Conservation (phyloP, 92 coral and sea anemone species). For the Actinostola sp. region DNA sequence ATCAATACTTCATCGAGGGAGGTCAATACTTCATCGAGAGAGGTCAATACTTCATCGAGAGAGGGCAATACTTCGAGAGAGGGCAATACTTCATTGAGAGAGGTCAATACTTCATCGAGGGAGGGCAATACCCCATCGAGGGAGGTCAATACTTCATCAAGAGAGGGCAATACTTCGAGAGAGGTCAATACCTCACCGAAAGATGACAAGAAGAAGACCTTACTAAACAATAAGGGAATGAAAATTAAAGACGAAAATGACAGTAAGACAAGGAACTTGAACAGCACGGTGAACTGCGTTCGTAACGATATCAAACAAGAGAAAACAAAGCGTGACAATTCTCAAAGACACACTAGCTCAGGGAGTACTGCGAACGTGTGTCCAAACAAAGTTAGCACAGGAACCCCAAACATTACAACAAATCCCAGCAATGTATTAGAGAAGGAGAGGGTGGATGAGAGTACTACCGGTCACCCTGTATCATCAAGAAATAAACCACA, state of each 20-base stretch:
- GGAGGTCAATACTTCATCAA: neutral
- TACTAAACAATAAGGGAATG: conserved; percentile 9
- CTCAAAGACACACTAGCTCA: conserved; percentile 14
- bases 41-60: neutral
- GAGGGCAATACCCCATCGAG: neutral
- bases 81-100: neutral
- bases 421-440: conserved; percentile 1
- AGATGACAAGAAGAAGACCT: conserved; percentile 26
- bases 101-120: neutral
- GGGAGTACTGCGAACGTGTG: neutral
- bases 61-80: conserved; percentile 2
- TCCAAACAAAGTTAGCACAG: neutral
- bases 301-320: conserved; percentile 16
- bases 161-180: neutral
- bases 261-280: conserved; percentile 31
- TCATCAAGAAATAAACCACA: conserved; percentile 32
- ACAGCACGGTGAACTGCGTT: conserved; percentile 9
- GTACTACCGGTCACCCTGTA: conserved; percentile 28
- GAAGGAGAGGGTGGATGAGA: conserved; percentile 4
- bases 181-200: conserved; percentile 4
- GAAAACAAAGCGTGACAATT: conserved; percentile 17
- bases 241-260: conserved; percentile 31
- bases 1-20: conserved; percentile 1
- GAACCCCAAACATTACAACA: neutral
- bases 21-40: neutral